Evolutionary conservation across 23 tunicate species (phyloP), one percentile per base, ranked within the genome.

Genomic region (Diplosoma virens): DNA sequence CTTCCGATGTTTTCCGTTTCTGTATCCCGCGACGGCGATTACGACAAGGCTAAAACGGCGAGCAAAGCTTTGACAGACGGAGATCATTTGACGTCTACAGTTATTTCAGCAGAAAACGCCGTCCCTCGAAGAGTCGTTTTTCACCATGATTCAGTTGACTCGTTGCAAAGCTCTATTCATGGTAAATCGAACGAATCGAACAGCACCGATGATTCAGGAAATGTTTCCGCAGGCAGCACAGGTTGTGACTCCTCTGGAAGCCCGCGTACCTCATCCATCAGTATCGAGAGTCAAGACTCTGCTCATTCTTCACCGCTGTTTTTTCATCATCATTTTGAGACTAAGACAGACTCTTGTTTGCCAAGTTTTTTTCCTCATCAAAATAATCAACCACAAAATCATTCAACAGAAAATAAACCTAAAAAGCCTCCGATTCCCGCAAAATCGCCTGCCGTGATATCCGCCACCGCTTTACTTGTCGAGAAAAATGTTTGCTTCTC

Each of bases 221-320:
- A 92, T 46, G 97, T 92, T 27, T 92, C 97, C 0, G 97, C 86
- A n/a, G 89, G 84, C 4, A 92, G 97, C 79, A 73, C 80, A 30
- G 83, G 83, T 50, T 67, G 84, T 47, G 80, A 61, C 35, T 58
- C 76, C 33, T 76, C 68, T 66, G 90, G 97, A 18, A 90, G 86
- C 35, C 73, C 82, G 29, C 59, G 87, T 30, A 90, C 97, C 0
- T 30, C 73, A 1, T 79, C 84, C 1, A 30, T 60, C 0, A 48
- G 60, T 23, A 67, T 59, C 29, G 80, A 86, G 24, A 78, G 92
- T 46, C 84, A 86, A 34, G 80, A 86, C 67, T 74, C 87, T 0
- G 96, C 67, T 11, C 20, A 74, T 16, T 75, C 82, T 0, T 71
- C 84, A 7, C 77, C 88, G 20, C 67, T 73, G 5, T 72, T 82